phyloP scores from a whole-genome alignment of 2,113 vertebrate species.

The Caracal caracal region DNA sequence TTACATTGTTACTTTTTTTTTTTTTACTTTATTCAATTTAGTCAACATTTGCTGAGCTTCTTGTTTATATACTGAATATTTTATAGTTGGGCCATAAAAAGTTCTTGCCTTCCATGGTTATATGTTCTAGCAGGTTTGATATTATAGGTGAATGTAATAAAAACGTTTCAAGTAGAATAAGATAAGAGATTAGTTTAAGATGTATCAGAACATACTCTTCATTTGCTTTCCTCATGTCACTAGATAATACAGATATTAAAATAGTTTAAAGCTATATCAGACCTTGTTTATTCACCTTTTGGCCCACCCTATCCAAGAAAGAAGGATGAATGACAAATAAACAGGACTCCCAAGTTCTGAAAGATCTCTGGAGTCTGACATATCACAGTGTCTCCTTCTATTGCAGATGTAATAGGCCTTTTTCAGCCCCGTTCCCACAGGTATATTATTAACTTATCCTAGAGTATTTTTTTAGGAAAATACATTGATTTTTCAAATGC shows the following conservation, averaged over 20 bases:
- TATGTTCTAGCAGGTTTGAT: background rate
- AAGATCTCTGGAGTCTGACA: background rate
- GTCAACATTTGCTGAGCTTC: background rate
- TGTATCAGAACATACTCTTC: background rate
- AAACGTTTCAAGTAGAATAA: background rate
- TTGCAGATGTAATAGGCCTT: background rate
- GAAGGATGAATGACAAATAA: background rate
- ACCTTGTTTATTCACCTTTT: background rate
- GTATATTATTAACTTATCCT: background rate
- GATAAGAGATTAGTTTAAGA: background rate
- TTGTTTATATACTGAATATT: background rate
- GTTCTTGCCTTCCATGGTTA: background rate
- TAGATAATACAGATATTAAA: background rate
- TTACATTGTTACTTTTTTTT: background rate
- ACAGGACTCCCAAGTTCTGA: background rate
- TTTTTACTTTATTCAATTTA: constrained; percentile 15
- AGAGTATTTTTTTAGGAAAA: background rate
- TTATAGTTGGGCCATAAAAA: background rate
- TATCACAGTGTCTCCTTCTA: background rate
- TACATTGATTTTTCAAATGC: background rate
- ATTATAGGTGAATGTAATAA: background rate
- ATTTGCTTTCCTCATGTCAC: background rate
- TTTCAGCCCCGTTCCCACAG: background rate
- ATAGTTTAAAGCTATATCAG: background rate
- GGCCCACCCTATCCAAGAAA: background rate